Base-by-base conservation (phyloP, 1,140 invertebrate genomes). In the Pinna nobilis region DNA sequence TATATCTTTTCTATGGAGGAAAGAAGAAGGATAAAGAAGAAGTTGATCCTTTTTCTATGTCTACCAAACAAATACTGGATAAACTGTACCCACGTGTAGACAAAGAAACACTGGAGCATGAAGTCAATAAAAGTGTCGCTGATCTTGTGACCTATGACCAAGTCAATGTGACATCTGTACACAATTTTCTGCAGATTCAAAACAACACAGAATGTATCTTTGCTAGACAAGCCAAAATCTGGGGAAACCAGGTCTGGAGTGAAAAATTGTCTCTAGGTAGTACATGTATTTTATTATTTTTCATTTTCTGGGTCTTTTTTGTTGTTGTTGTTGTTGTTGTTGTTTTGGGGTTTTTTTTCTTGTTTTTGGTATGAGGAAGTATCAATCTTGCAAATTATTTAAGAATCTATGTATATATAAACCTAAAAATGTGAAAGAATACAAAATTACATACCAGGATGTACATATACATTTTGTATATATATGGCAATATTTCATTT, bases 191-290 rank as follows among this genome's bases (percentile, higher is more conserved):
- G 32, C 51, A 33, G 9, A 63, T 88, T 4, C 83, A 84, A 72
- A 6, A 66, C 28, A 74, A 82, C 28, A 79, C 85, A 39, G 82
- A 86, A 60, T 88, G 86, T 73, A 67, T 82, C 33, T 88, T 88
- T 80, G 86, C 86, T 3, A 84, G 78, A 69, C 76, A 74, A 33
- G 78, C 86, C n/a, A 80, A 74, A 65, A 9, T 86, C 15, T 87
- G 86, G 86, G 82, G 82, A 32, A 76, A 76, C 20, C 59, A 66
- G 15, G 59, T 76, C 33, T 88, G 84, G 84, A 66, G 79, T 25
- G 18, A 76, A 9, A 32, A 66, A 5, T 37, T 85, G 4, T 61
- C 64, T 51, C 51, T 84, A 55, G 85, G 85, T 85, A 76, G 76
- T n/a, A 60, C 59, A n/a, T n/a, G n/a, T n/a, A n/a, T n/a, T n/a